Percentiles rank a stretch among this genome's conserved stretches.
Evolutionary conservation across 2,888 invertebrate species (phyloP).

Genomic region (Aspidiotus rigidus): DNA sequence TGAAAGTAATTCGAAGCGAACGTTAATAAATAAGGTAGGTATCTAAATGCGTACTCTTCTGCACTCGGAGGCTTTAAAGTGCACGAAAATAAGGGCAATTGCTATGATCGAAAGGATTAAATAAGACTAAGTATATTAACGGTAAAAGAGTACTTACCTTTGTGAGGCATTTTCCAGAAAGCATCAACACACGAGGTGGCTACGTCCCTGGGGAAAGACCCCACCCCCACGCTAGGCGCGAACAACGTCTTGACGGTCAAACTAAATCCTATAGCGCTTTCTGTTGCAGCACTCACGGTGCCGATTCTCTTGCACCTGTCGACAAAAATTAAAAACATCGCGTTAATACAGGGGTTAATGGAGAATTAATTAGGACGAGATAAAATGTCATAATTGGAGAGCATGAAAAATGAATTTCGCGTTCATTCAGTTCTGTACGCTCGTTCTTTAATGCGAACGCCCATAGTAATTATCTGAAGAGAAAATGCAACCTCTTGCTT

Average conservation of each 20-base stretch:
- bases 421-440: too few species aligned
- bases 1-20: too few species aligned
- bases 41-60: too few species aligned
- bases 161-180: constrained; percentile 80
- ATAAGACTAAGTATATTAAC: too few species aligned
- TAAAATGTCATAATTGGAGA: neutral
- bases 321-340: constrained; percentile 8
- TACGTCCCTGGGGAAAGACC: constrained; percentile 61
- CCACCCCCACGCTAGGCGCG: constrained; percentile 56
- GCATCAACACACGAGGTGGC: constrained; percentile 57
- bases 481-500: neutral
- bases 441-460: too few species aligned
- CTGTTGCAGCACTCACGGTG: constrained; percentile 32
- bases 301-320: constrained; percentile 25
- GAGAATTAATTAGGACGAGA: neutral
- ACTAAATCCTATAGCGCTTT: constrained; percentile 30
- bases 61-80: too few species aligned
- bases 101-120: too few species aligned
- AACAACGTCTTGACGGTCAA: constrained; percentile 44
- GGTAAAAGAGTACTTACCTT: constrained; percentile 52
- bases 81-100: too few species aligned
- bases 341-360: neutral
- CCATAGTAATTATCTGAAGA: neutral
- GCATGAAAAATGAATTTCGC: neutral
- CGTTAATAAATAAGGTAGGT: too few species aligned